These are phyloP conservation scores for Dipodomys spectabilis DNA, from an alignment of 2,113 vertebrate genomes.

Conservation along the genomic window DNA sequence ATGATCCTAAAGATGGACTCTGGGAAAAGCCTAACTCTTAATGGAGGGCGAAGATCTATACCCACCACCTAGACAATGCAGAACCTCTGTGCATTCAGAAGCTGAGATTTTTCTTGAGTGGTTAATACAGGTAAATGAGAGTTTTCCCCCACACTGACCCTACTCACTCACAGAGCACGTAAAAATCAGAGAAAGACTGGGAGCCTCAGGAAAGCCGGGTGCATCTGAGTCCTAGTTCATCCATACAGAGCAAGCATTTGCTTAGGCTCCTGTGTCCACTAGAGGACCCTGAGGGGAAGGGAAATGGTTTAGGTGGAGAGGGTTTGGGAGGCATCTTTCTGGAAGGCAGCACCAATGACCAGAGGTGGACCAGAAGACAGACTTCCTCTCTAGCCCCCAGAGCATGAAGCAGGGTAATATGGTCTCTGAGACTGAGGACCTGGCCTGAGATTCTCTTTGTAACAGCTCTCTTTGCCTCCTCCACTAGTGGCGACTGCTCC, in stretches of 20 bases:
- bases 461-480: slow-evolving; percentile 10
- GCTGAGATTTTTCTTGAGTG: not conserved
- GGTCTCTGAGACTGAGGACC: not conserved
- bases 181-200: not conserved
- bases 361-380: not conserved
- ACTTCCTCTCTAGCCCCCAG: not conserved
- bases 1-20: not conserved
- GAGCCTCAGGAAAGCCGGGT: not conserved
- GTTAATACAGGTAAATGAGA: not conserved
- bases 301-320: not conserved
- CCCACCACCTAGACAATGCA: not conserved
- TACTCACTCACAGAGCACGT: not conserved
- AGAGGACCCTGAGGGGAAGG: not conserved
- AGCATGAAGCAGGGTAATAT: not conserved
- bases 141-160: too few species aligned
- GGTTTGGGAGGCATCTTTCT: not conserved
- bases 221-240: not conserved
- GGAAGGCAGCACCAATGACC: not conserved
- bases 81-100: not conserved
- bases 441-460: not conserved
- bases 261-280: not conserved
- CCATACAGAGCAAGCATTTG: not conserved
- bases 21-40: not conserved
- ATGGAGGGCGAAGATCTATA: not conserved
- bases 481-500: not conserved